phyloP scores from a whole-genome alignment of 2,888 invertebrate genomes.

The Lathronympha strigana region DNA sequence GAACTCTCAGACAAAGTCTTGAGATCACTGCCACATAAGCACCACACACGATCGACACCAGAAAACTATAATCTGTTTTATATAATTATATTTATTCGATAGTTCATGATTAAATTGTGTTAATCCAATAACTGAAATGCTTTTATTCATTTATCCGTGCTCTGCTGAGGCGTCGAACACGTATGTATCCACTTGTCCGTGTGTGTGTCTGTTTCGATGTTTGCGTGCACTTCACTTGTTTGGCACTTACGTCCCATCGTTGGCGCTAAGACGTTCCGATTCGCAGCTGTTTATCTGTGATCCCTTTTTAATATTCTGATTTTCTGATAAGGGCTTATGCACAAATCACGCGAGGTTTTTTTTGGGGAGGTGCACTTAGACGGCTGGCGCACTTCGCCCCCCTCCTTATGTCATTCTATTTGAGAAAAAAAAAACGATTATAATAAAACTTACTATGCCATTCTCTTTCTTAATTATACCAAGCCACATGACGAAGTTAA shows the following conservation, averaged over 20 bases:
- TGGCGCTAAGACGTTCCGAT: constrained; percentile 49
- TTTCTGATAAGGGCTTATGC: neutral
- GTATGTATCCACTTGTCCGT: constrained; percentile 82
- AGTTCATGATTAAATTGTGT: constrained; percentile 84
- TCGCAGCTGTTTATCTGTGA: constrained; percentile 8
- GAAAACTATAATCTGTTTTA: constrained; percentile 82
- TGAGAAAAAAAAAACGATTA: too few species aligned
- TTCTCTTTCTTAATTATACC: too few species aligned
- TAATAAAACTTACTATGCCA: too few species aligned
- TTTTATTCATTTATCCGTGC: constrained; percentile 81
- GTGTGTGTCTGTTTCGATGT: constrained; percentile 82
- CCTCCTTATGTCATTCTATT: too few species aligned
- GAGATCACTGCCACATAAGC: constrained; percentile 77
- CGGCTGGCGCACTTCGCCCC: too few species aligned
- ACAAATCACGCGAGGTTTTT: too few species aligned
- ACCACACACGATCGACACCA: constrained; percentile 80
- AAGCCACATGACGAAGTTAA: too few species aligned
- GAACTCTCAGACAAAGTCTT: constrained; percentile 62
- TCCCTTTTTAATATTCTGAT: neutral
- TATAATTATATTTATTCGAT: constrained; percentile 77
- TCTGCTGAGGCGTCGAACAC: constrained; percentile 83
- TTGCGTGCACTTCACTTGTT: constrained; percentile 79
- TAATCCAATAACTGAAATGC: constrained; percentile 83
- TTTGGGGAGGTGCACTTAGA: too few species aligned
- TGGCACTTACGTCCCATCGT: constrained; percentile 68